Base-by-base conservation (phyloP, 2,888 invertebrate genomes). In the Fragum sueziense region DNA sequence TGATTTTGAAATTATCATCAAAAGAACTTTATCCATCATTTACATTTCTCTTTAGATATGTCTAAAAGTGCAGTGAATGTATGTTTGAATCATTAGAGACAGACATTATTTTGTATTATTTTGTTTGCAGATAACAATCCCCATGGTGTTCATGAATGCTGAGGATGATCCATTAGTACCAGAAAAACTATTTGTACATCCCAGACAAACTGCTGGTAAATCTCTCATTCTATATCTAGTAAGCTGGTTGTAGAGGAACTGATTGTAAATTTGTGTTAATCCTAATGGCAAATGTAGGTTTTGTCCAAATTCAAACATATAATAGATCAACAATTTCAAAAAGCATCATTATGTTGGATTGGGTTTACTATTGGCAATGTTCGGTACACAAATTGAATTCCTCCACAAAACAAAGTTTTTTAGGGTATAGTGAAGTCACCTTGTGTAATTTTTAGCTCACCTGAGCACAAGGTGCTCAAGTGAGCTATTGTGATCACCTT, bases 111-210 rank as follows among this genome's bases (percentile, higher is more conserved):
- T 4, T 47, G 3, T 4, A 47, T 47, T 61, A 51, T 37, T 76
- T 67, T 61, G 51, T n/a, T 88, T 90, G 20, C 84, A 93, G 93
- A 96, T 98, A 82, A 95, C 95, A 74, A 95, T 96, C 27, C 98
- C 98, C 14, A 97, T 98, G 96, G 95, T 98, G 87, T 97, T 97
- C 91, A 95, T 98, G 78, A 98, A 98, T 94, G 95, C 98, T 11
- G 95, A 95, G 87, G 98, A 98, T 93, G 98, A 98, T 94, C 98
- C 98, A 2, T 95, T 98, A 68, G 96, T 98, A 68, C 98, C 98
- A 9, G 96, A 96, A 85, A 95, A 95, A 34, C 93, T 98, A 75
- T 93, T 97, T 85, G 94, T 95, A 27, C 95, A 96, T 7, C 95
- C 97, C 67, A 95, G 95, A 90, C 95, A 96, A 54, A 52, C 52